Evolutionary conservation across 2,113 vertebrate genomes (phyloP).

Genomic region (Semnornis frantzii): DNA sequence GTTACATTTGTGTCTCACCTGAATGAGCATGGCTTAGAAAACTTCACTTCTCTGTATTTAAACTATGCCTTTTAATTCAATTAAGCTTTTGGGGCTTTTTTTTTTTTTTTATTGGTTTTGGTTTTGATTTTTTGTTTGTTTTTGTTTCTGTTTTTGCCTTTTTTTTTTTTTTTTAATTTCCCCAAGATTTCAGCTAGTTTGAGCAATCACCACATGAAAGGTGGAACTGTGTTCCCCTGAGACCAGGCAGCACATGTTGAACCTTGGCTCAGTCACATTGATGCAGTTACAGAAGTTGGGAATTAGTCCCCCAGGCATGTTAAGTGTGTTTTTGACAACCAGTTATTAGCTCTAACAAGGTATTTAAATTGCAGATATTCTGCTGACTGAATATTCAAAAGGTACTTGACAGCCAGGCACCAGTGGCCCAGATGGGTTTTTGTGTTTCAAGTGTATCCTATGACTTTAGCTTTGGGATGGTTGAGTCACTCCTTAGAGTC

Average conservation of each 20-base stretch:
- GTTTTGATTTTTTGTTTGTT: too few relatives aligned
- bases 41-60: neutral
- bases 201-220: neutral
- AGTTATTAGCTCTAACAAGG: conserved; percentile 68
- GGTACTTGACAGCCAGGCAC: conserved; percentile 29
- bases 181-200: neutral
- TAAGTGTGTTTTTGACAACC: conserved; percentile 69
- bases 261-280: conserved; percentile 46
- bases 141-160: neutral
- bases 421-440: neutral
- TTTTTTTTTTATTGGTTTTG: neutral
- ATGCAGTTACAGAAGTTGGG: conserved; percentile 17
- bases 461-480: conserved; percentile 17
- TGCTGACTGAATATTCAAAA: conserved; percentile 71
- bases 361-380: conserved; percentile 77
- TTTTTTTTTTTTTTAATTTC: neutral
- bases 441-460: neutral
- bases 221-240: conserved; percentile 22
- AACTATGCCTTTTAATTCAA: conserved; percentile 25
- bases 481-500: neutral
- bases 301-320: conserved; percentile 69
- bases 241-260: neutral
- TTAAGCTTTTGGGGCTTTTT: neutral
- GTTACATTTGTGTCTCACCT: neutral
- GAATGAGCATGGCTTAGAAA: neutral